Evolutionary conservation across 1,140 invertebrate genomes (phyloP).

Genomic region (Papilio polyxenes): DNA sequence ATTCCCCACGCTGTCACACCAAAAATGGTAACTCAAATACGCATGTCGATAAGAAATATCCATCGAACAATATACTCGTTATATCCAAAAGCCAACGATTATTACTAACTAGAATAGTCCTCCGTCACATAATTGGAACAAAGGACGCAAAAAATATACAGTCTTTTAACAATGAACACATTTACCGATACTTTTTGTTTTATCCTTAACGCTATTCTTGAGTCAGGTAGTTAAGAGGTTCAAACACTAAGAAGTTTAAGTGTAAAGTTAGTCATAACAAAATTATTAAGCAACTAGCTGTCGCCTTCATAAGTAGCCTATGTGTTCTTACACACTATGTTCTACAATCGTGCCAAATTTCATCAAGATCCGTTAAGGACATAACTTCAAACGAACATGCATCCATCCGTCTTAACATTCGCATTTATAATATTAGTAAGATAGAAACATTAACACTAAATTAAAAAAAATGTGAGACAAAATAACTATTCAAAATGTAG

Average conservation of each 20-base stretch:
- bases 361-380: too few species aligned
- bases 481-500: too few species aligned
- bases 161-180: conserved; percentile 56
- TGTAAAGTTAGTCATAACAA: conserved; percentile 16
- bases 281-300: not conserved
- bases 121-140: conserved; percentile 55
- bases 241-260: not conserved
- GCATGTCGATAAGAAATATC: conserved; percentile 14
- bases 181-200: conserved; percentile 53
- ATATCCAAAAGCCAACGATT: conserved; percentile 31
- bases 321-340: too few species aligned
- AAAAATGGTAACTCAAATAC: conserved; percentile 13
- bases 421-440: too few species aligned
- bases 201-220: conserved; percentile 55
- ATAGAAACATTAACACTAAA: too few species aligned
- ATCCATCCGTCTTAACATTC: too few species aligned
- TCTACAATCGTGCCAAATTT: too few species aligned
- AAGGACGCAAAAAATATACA: conserved; percentile 65
- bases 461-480: too few species aligned
- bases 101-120: conserved; percentile 14
- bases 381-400: too few species aligned
- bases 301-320: not conserved
- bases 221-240: conserved; percentile 49
- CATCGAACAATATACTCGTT: conserved; percentile 30
- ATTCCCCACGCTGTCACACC: not conserved